A percentile compares a stretch with the other conserved stretches of the same genome.
phyloP scores from a whole-genome alignment of 2,113 vertebrate genomes.

The Hassar affinis region DNA sequence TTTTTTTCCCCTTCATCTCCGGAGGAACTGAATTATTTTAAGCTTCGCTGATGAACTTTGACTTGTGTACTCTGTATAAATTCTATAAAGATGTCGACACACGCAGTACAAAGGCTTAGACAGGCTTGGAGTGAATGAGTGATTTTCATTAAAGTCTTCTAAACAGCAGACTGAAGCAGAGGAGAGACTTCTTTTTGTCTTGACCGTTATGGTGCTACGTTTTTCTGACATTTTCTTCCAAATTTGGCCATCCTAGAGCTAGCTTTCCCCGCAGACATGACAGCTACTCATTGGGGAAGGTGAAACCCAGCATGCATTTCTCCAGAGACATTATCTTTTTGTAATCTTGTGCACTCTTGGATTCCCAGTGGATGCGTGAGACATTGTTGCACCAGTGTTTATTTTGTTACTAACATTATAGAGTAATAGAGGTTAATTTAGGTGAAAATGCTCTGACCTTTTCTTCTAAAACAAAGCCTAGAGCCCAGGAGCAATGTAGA shows the following conservation, averaged over 20 bases:
- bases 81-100: background rate
- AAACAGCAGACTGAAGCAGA: background rate
- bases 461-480: background rate
- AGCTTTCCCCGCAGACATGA: background rate
- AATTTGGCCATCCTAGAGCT: background rate
- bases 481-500: background rate
- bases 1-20: slow-evolving; percentile 52
- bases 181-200: background rate
- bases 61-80: background rate
- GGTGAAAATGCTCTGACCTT: background rate
- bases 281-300: background rate
- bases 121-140: background rate
- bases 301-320: background rate
- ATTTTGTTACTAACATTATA: background rate
- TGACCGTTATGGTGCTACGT: background rate
- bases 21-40: slow-evolving; percentile 9
- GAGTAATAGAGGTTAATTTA: background rate
- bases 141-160: background rate
- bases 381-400: background rate
- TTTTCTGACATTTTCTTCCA: background rate
- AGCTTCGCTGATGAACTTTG: slow-evolving; percentile 15
- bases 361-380: background rate
- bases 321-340: background rate
- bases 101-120: background rate
- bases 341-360: slow-evolving; percentile 1